Evolutionary conservation across 2,797 vertebrate genomes (phyloP), one percentile per base, ranked within the genome.

Genomic region (Cossypha polioptera): DNA sequence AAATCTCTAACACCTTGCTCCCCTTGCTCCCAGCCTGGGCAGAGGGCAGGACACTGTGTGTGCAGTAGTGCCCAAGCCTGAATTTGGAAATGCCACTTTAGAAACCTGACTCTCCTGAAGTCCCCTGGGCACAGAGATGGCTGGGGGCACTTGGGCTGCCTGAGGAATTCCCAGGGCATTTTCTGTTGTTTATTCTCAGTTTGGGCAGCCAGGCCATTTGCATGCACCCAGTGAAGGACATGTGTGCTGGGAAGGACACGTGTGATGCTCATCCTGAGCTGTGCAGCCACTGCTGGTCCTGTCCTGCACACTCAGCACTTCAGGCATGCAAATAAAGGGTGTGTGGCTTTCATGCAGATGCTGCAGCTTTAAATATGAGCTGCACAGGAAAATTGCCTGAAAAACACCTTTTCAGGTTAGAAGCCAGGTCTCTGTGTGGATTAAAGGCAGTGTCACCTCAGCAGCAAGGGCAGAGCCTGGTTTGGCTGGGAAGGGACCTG

Each of bases 401-500:
- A 93, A 95, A 94, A 45, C 69, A 90, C 38, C 61, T 67, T 92
- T 90, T 38, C 21, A 38, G 92, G 82, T 65, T 45, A 45, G 72
- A 10, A 92, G 48, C 48, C 51, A 77, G 50, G 45, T 24, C n/a
- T 81, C 43, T 33, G 51, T 17, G 22, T 5, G 75, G 75, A 45
- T 77, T 63, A 85, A 73, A 88, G 61, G 68, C 68, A 22, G n/a
- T 3, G 80, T 25, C 71, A 42, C 50, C 48, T 31, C 0, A 91
- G 51, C 81, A 73, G 81, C 26, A 25, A 73, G 79, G 75, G n/a
- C 90, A 77, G 10, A 82, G 78, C 67, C 31, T 14, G 40, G 26
- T 54, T 28, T 48, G 62, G 69, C 48, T 55, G 48, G 48, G 69
- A 36, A 59, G 48, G 69, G 18, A 36, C 13, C 26, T 62, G 28